Percentiles rank a stretch among this genome's conserved stretches.
Conservation (phyloP, 2,888 invertebrate species). For the Oscheius sp. region DNA sequence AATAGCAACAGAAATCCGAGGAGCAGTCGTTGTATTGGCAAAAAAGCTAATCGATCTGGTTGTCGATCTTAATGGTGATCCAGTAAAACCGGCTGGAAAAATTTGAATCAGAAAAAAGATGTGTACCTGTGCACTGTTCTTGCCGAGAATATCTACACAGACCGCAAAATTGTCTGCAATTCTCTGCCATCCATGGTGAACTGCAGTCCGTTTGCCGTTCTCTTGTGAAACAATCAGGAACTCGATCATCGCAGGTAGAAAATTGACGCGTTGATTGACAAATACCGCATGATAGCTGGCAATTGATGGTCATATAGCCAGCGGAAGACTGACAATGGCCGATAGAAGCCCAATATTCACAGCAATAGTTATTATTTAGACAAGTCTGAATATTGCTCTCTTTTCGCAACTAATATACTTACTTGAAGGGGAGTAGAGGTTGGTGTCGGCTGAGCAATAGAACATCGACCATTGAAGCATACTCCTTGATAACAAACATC, state of each 20-base stretch:
- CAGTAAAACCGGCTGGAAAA: background rate
- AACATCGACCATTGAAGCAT: constrained; percentile 50
- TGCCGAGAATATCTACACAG: background rate
- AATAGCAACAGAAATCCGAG: no score
- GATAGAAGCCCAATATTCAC: constrained; percentile 31
- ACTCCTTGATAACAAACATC: constrained; percentile 49
- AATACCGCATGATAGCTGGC: constrained; percentile 55
- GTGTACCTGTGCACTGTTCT: constrained; percentile 2
- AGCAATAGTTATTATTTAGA: constrained; percentile 64
- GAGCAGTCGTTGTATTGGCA: no score
- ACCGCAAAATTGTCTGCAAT: constrained; percentile 8
- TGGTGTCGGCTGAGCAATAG: background rate
- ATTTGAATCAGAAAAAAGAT: no score
- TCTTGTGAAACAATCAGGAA: background rate
- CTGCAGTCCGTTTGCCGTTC: background rate
- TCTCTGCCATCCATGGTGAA: constrained; percentile 10
- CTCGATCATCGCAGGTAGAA: constrained; percentile 9
- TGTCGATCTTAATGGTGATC: background rate
- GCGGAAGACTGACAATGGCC: constrained; percentile 38
- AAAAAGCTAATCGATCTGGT: no score
- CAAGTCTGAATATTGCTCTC: no score
- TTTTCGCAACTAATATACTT: background rate
- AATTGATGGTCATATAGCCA: constrained; percentile 59
- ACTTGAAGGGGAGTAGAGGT: background rate
- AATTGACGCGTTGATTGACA: background rate